Percentiles rank a stretch among this genome's conserved stretches.
These are phyloP conservation scores for Zoanthus solanderi DNA, from an alignment of 92 coral and sea anemone species.

Conservation along the genomic window DNA sequence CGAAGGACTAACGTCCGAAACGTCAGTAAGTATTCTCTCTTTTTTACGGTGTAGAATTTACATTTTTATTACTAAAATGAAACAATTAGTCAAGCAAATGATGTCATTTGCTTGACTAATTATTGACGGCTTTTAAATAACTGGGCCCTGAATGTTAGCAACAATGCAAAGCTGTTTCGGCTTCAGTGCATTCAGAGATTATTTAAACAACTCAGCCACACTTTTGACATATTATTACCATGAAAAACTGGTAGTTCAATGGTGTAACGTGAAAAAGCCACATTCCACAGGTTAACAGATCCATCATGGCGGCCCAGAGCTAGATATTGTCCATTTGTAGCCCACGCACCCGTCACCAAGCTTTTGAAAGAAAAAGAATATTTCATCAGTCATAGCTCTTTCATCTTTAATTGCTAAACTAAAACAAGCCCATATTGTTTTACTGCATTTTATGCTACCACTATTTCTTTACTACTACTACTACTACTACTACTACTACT, in stretches of 20 bases:
- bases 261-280: constrained; percentile 15
- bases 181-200: no score
- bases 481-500: not conserved
- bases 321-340: constrained; percentile 6
- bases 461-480: not conserved
- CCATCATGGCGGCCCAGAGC: constrained; percentile 38
- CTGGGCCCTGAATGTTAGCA: no score
- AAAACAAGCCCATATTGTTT: not conserved
- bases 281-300: constrained; percentile 14
- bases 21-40: no score
- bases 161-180: no score
- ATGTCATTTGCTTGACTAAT: no score
- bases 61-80: no score
- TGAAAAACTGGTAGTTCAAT: constrained; percentile 37
- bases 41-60: no score
- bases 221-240: not conserved
- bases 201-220: no score
- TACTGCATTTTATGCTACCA: not conserved
- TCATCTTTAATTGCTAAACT: not conserved
- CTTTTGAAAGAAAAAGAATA: constrained; percentile 5
- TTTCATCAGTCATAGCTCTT: not conserved
- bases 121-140: no score
- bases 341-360: constrained; percentile 8
- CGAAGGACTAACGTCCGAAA: no score
- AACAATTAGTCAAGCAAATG: no score